A percentile compares a stretch with the other conserved stretches of the same genome.
phyloP scores from a whole-genome alignment of 2,888 invertebrate genomes.

The Trissolcus brochymenae region DNA sequence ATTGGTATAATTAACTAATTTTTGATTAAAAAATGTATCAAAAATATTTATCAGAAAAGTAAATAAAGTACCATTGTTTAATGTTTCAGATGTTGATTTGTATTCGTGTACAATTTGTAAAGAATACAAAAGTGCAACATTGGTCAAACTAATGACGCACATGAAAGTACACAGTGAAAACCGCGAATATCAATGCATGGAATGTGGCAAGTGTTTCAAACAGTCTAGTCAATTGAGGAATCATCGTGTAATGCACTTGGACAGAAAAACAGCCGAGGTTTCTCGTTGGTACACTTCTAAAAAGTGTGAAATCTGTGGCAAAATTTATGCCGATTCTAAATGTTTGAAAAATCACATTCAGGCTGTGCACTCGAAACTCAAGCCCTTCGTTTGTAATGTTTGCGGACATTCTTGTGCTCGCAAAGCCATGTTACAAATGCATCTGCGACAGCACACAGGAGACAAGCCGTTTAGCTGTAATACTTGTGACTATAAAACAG shows the following conservation, averaged over 20 bases:
- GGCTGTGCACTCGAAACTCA: conserved; percentile 84
- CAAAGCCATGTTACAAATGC: conserved; percentile 84
- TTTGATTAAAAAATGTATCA: neutral
- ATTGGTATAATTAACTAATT: conserved; percentile 68
- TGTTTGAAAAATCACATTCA: conserved; percentile 83
- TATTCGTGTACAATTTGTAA: conserved; percentile 80
- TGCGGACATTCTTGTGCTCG: conserved; percentile 85
- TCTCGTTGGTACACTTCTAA: conserved; percentile 80
- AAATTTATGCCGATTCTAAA: conserved; percentile 83
- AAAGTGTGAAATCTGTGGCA: conserved; percentile 81
- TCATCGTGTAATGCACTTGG: conserved; percentile 79
- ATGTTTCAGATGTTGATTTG: conserved; percentile 77
- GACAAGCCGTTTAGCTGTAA: conserved; percentile 87
- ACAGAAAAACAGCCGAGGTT: conserved; percentile 71
- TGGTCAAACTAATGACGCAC: conserved; percentile 80
- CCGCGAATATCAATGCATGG: conserved; percentile 77
- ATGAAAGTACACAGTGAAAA: conserved; percentile 80
- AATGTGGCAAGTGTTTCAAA: conserved; percentile 81
- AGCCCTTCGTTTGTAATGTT: conserved; percentile 85
- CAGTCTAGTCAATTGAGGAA: conserved; percentile 81
- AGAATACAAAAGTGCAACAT: conserved; percentile 78
- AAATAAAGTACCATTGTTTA: neutral
- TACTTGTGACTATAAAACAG: conserved; percentile 83
- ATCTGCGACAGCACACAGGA: conserved; percentile 86
- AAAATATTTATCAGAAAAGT: neutral